These are phyloP conservation scores for Lasiommata megera DNA, from an alignment of 2,888 invertebrate species.

Conservation along the genomic window DNA sequence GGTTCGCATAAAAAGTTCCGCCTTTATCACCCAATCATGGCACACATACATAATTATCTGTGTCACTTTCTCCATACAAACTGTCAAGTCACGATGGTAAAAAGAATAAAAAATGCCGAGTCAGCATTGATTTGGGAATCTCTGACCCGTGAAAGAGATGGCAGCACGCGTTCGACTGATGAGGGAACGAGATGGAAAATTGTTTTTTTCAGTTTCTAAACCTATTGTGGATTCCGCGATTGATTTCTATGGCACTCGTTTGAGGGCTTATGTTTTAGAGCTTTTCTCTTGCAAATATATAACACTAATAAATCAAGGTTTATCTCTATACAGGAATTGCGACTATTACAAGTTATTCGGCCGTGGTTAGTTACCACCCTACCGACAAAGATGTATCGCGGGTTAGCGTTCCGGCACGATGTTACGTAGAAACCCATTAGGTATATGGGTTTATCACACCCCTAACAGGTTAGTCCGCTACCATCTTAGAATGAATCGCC, in stretches of 20 bases:
- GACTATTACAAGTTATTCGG: no score
- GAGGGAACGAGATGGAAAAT: not conserved
- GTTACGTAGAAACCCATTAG: no score
- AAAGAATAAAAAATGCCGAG: slow-evolving; percentile 9
- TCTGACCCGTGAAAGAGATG: slow-evolving; percentile 16
- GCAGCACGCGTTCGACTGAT: not conserved
- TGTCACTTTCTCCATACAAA: slow-evolving; percentile 31
- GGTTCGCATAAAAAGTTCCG: not conserved
- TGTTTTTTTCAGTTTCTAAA: slow-evolving; percentile 2
- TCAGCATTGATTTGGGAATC: slow-evolving; percentile 24
- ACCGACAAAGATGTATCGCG: no score
- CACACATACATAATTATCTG: slow-evolving; percentile 23
- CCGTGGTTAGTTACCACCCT: no score
- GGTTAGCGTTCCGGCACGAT: no score
- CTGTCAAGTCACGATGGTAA: slow-evolving; percentile 29
- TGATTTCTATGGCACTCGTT: not conserved
- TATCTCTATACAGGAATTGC: no score
- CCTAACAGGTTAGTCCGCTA: no score
- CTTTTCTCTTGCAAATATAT: not conserved
- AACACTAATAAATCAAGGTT: no score
- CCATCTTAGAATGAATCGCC: no score
- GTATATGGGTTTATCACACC: no score
- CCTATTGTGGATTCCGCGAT: not conserved
- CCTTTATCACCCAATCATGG: slow-evolving; percentile 10
- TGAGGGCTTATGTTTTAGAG: not conserved